These are phyloP conservation scores for Hyppa rectilinea DNA, from an alignment of 2,888 invertebrate genomes.

Conservation along the genomic window DNA sequence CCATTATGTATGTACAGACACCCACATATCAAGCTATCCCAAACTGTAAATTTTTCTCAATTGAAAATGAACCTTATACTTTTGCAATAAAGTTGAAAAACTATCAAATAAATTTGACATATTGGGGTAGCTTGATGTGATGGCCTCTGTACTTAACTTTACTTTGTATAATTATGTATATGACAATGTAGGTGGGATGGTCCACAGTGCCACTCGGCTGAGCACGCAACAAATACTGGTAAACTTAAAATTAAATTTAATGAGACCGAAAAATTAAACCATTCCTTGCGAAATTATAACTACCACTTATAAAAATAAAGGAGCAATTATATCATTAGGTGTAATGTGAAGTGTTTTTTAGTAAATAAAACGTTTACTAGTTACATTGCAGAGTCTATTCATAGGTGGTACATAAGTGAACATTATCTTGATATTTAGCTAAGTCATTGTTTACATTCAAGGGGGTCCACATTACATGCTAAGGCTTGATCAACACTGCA, in stretches of 20 bases:
- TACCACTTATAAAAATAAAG: conserved; percentile 16
- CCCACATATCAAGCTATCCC: too few relatives aligned
- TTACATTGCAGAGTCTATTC: conserved; percentile 11
- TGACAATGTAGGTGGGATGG: not conserved
- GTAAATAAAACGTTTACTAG: conserved; percentile 28
- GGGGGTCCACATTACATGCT: not conserved
- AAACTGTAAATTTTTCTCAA: too few relatives aligned
- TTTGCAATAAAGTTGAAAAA: too few relatives aligned
- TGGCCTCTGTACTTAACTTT: not conserved
- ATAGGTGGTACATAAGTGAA: conserved; percentile 3
- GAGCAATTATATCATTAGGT: not conserved
- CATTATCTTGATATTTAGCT: not conserved
- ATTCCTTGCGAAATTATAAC: not conserved
- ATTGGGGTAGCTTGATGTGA: too few relatives aligned
- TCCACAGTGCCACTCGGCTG: too few relatives aligned
- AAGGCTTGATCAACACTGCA: not conserved
- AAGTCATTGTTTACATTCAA: conserved; percentile 29
- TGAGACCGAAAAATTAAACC: not conserved
- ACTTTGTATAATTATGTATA: not conserved
- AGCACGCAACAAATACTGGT: not conserved
- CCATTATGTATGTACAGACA: too few relatives aligned
- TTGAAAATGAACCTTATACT: too few relatives aligned
- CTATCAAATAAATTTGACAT: too few relatives aligned
- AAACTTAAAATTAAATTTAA: not conserved
- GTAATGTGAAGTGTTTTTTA: conserved; percentile 15